Percentiles rank a stretch among this genome's conserved stretches.
Evolutionary conservation across 2,888 invertebrate species (phyloP).

Genomic region (Eupithecia insigniata): DNA sequence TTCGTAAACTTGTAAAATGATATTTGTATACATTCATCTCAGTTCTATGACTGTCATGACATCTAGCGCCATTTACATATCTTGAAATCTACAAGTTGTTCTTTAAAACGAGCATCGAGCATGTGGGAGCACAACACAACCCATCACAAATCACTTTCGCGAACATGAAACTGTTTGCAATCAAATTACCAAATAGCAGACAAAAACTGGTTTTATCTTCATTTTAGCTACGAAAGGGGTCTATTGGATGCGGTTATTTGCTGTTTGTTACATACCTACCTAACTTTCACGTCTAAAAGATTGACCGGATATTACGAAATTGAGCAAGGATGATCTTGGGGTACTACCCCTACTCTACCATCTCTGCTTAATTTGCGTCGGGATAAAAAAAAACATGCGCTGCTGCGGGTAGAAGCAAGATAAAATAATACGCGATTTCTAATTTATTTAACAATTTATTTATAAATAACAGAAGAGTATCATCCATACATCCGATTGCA

Average conservation of each 20-base stretch:
- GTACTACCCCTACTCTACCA: not conserved
- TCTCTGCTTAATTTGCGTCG: not conserved
- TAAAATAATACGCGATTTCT: not conserved
- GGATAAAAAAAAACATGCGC: not conserved
- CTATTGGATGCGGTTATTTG: not conserved
- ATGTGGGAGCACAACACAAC: not conserved
- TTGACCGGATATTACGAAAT: not conserved
- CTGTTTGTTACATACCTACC: not conserved
- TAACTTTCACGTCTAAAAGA: not conserved
- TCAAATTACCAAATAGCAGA: not conserved
- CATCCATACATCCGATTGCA: conserved; percentile 37
- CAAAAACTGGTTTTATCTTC: not conserved
- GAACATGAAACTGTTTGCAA: not conserved
- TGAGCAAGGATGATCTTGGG: not conserved
- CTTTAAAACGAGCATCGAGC: not conserved
- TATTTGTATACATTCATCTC: no score
- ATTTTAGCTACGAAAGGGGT: no score
- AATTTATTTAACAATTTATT: conserved; percentile 37
- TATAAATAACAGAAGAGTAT: conserved; percentile 37
- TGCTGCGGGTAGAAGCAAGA: not conserved
- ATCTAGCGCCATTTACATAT: not conserved
- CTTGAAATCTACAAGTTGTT: not conserved
- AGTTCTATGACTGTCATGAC: no score
- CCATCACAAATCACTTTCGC: not conserved
- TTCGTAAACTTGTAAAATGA: no score